Evolutionary conservation across 2,113 vertebrate genomes (phyloP), one percentile per base, ranked within the genome.

Genomic region (Phocoena phocoena): DNA sequence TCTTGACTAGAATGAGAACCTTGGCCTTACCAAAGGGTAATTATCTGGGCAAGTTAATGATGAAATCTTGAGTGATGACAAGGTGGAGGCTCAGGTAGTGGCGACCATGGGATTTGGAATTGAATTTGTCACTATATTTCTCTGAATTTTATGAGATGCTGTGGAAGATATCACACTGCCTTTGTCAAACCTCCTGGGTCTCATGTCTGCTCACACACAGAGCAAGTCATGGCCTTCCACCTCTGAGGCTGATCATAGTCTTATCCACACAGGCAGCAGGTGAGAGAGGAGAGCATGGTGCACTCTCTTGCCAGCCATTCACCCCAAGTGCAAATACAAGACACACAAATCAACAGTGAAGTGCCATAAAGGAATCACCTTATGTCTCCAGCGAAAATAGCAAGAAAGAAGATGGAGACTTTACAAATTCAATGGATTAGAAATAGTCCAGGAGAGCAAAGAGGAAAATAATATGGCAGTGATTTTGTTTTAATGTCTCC

Each of bases 1-100:
- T 96, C 79, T 92, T 97, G 91, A 93, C 63, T 90, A 88, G 94
- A 92, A 92, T 96, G 82, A 98, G 91, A 96, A 79, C 67, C 21
- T 95, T 91, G 95, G 88, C 87, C 96, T 93, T 80, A 85, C 55
- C 77, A 65, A 95, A 80, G 73, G 76, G 77, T 95, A 88, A 96
- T 97, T 89, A 97, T 81, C n/a, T 60, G 87, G 85, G 71, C 12
- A 71, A 82, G 50, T 90, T 89, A 97, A 97, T 74, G 81, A 82
- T 84, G 84, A 87, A 96, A 71, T 90, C 62, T 60, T 47, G 63
- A 53, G 68, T 68, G 84, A 67, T 76, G 80, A 96, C 38, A 90
- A 79, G 71, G 67, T 15, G 5, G 76, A 81, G 53, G 17, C 68
- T 82, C 47, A 76, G 89, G 89, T 83, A 55, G n/a, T 50, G 71